Evolutionary conservation across 2,797 vertebrate species (phyloP).

Genomic region (Bradypus variegatus): DNA sequence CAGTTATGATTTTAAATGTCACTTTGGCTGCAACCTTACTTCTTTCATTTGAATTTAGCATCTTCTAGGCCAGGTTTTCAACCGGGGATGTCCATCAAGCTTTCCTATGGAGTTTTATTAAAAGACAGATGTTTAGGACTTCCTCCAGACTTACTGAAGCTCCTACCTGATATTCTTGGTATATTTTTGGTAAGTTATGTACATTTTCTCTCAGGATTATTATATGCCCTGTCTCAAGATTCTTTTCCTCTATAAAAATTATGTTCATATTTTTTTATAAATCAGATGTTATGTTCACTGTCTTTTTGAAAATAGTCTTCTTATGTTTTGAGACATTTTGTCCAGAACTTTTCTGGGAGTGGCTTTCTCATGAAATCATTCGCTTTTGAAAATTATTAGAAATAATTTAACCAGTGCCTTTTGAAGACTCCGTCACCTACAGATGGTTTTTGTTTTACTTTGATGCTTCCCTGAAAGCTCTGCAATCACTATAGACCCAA

Average conservation of each 20-base stretch:
- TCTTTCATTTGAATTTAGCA: not conserved
- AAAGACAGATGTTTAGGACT: not conserved
- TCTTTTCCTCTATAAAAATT: slow-evolving; percentile 1
- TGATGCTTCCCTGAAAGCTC: not conserved
- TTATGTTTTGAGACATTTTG: not conserved
- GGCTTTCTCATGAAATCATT: not conserved
- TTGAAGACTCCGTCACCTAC: not conserved
- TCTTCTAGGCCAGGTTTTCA: not conserved
- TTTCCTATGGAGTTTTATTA: not conserved
- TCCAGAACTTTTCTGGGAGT: not conserved
- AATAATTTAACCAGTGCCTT: not conserved
- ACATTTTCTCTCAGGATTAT: not conserved
- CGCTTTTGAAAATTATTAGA: not conserved
- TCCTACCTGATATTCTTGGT: not conserved
- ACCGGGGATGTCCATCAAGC: not conserved
- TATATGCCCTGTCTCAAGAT: not conserved
- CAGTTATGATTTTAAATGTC: not conserved
- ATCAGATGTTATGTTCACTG: not conserved
- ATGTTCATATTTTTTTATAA: not conserved
- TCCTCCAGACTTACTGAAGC: not conserved
- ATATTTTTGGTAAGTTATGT: not conserved
- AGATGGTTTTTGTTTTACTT: not conserved
- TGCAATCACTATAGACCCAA: not conserved
- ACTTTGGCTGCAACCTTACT: not conserved
- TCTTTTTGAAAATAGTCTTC: not conserved